Evolutionary conservation across 2,888 invertebrate genomes (phyloP).

Genomic region (Abrostola tripartita): DNA sequence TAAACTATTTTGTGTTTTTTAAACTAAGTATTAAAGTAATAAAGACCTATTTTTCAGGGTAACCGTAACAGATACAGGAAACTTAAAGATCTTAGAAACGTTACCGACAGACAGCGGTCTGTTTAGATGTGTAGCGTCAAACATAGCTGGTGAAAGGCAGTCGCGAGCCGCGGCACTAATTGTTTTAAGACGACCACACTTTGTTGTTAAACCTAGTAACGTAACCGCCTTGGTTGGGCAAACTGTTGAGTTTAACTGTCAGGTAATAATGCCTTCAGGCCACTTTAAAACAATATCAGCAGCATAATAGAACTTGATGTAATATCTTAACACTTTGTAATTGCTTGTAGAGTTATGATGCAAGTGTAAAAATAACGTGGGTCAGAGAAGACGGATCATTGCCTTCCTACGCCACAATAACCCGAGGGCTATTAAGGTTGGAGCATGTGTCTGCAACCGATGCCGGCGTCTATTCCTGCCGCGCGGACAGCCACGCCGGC

Average conservation of each 20-base stretch:
- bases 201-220: conserved; percentile 95
- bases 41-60: conserved; percentile 84
- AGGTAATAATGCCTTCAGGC: conserved; percentile 70
- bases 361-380: conserved; percentile 85
- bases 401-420: conserved; percentile 79
- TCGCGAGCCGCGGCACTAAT: conserved; percentile 94
- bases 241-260: conserved; percentile 95
- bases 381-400: conserved; percentile 82
- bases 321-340: conserved; percentile 26
- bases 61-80: conserved; percentile 95
- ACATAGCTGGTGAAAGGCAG: conserved; percentile 96
- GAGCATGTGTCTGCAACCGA: conserved; percentile 95
- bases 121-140: conserved; percentile 97
- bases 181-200: conserved; percentile 95
- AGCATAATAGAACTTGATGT: conserved; percentile 11
- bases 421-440: conserved; percentile 90
- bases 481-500: conserved; percentile 96
- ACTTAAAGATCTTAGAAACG: conserved; percentile 96
- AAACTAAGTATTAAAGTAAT: conserved; percentile 8
- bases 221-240: conserved; percentile 94
- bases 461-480: conserved; percentile 96
- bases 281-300: conserved; percentile 11
- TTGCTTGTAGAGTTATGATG: conserved; percentile 80
- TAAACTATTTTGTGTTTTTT: neutral
- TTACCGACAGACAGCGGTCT: conserved; percentile 96